These are phyloP conservation scores for Chaetura pelagica DNA, from an alignment of 2,113 vertebrate species.

Conservation along the genomic window DNA sequence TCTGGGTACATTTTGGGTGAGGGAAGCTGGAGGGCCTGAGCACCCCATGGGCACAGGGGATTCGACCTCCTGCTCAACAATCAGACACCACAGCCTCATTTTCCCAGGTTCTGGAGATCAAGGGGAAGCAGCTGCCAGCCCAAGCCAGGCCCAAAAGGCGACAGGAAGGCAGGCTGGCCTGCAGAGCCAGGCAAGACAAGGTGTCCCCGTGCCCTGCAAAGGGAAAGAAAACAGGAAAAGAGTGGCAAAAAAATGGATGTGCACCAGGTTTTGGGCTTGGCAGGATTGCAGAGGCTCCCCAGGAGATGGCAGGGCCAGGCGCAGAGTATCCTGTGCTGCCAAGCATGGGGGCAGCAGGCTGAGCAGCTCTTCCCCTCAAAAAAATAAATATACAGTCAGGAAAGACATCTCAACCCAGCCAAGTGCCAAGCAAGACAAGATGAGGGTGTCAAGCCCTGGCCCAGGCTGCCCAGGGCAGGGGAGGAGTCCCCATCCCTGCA, in stretches of 20 bases:
- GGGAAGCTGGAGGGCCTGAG: too few relatives aligned
- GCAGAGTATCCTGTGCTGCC: fast-evolving
- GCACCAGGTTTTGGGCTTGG: not conserved
- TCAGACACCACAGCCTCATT: not conserved
- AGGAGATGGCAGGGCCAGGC: not conserved
- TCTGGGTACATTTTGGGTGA: fast-evolving
- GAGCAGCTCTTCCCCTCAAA: not conserved
- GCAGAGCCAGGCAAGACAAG: not conserved
- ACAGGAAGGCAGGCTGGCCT: not conserved
- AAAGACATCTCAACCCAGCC: not conserved
- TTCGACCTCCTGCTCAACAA: not conserved
- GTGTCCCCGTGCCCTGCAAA: not conserved
- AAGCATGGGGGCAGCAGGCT: fast-evolving
- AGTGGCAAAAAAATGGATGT: fast-evolving
- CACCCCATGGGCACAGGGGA: fast-evolving
- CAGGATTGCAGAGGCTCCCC: not conserved
- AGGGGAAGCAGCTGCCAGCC: not conserved
- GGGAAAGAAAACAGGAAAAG: not conserved
- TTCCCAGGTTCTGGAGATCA: not conserved
- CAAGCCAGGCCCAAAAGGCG: fast-evolving
- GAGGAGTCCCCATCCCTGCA: too few relatives aligned
- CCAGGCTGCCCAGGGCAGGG: too few relatives aligned
- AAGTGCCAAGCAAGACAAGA: not conserved
- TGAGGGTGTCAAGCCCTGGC: too few relatives aligned
- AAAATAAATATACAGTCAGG: not conserved